Percentiles rank a stretch among this genome's conserved stretches.
Evolutionary conservation across 2,888 invertebrate species (phyloP).

Genomic region (Cryptocephalus moraei): DNA sequence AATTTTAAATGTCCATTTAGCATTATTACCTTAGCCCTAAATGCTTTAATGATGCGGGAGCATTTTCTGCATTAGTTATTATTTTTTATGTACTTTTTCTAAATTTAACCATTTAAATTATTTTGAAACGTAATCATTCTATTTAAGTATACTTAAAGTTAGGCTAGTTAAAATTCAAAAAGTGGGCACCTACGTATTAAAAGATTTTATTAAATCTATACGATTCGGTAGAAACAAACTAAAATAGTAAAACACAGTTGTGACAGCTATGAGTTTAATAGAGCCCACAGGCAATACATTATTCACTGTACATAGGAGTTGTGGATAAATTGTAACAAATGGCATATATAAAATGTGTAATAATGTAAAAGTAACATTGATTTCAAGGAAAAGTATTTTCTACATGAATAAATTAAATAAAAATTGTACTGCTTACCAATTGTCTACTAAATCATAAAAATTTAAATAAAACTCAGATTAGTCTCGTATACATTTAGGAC

Average conservation of each 20-base stretch:
- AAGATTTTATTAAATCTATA: too few species aligned
- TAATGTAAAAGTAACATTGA: slow-evolving; percentile 3
- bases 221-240: too few species aligned
- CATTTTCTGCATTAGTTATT: too few species aligned
- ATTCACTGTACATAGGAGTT: slow-evolving; percentile 37
- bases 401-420: slow-evolving; percentile 3
- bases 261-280: slow-evolving; percentile 39
- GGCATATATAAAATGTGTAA: slow-evolving; percentile 24
- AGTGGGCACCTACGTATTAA: too few species aligned
- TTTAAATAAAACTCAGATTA: neutral
- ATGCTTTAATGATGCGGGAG: too few species aligned
- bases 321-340: slow-evolving; percentile 36
- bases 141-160: too few species aligned
- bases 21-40: too few species aligned
- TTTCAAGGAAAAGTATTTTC: slow-evolving; percentile 1
- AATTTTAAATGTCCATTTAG: too few species aligned
- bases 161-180: too few species aligned
- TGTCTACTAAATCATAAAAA: neutral
- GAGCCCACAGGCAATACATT: slow-evolving; percentile 39
- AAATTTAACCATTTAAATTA: too few species aligned
- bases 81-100: too few species aligned
- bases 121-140: too few species aligned
- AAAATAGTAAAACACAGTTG: slow-evolving; percentile 10
- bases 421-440: slow-evolving; percentile 2
- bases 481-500: slow-evolving; percentile 35